These are phyloP conservation scores for Amazona guildingii DNA, from an alignment of 2,113 vertebrate genomes.

Conservation along the genomic window DNA sequence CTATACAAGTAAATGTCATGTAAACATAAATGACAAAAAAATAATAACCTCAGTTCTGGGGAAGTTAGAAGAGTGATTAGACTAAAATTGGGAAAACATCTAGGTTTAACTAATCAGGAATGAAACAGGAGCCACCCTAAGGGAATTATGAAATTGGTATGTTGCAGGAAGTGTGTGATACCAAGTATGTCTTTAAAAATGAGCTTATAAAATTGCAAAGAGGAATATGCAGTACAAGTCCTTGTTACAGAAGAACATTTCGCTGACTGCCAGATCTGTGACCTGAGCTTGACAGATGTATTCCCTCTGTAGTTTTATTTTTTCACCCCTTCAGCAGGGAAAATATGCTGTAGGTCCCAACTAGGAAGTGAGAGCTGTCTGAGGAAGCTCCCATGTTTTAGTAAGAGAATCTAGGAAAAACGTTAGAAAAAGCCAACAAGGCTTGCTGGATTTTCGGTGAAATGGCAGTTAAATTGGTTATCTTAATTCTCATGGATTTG, in stretches of 20 bases:
- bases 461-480: background rate
- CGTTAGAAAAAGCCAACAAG: background rate
- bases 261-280: background rate
- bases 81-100: background rate
- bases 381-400: background rate
- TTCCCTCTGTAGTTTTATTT: background rate
- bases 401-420: background rate
- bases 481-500: background rate
- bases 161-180: background rate
- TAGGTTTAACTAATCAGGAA: background rate
- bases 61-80: background rate
- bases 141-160: background rate
- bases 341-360: background rate
- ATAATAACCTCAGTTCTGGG: fast-evolving
- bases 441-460: background rate
- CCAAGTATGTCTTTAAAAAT: background rate
- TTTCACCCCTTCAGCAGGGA: background rate
- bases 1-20: background rate
- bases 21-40: background rate
- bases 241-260: background rate
- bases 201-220: background rate
- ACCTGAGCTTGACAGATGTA: background rate
- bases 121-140: background rate
- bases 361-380: background rate
- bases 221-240: background rate